Evolutionary conservation across 1,140 invertebrate genomes (phyloP).

Genomic region (Temnothorax nylanderi): DNA sequence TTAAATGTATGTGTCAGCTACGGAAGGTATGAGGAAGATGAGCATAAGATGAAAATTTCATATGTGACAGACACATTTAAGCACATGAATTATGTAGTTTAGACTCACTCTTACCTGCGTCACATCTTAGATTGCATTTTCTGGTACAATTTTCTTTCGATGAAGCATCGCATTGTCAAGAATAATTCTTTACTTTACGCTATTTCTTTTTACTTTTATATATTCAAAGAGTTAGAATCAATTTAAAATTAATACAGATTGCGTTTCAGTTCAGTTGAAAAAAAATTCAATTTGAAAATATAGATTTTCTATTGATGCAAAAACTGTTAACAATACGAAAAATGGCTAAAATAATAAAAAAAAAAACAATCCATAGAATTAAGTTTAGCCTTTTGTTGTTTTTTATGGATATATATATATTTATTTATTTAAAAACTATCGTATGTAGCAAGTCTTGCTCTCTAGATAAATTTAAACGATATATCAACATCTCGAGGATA

Average conservation of each 20-base stretch:
- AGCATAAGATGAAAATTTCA: constrained; percentile 20
- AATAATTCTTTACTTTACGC: background rate
- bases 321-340: background rate
- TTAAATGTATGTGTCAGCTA: background rate
- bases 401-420: background rate
- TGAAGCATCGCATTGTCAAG: background rate
- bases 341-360: background rate
- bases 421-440: background rate
- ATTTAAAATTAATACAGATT: background rate
- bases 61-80: background rate
- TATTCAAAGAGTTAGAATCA: background rate
- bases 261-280: background rate
- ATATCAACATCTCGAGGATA: background rate
- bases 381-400: background rate
- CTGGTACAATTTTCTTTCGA: constrained; percentile 36
- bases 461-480: background rate
- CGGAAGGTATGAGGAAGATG: background rate
- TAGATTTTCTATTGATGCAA: background rate
- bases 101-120: background rate
- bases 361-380: background rate
- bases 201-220: background rate
- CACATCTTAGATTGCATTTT: constrained; percentile 37
- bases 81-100: background rate
- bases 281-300: background rate
- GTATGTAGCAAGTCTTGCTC: background rate